Evolutionary conservation across 2,113 vertebrate genomes (phyloP), one percentile per base, ranked within the genome.

Genomic region (Engystomops pustulosus): DNA sequence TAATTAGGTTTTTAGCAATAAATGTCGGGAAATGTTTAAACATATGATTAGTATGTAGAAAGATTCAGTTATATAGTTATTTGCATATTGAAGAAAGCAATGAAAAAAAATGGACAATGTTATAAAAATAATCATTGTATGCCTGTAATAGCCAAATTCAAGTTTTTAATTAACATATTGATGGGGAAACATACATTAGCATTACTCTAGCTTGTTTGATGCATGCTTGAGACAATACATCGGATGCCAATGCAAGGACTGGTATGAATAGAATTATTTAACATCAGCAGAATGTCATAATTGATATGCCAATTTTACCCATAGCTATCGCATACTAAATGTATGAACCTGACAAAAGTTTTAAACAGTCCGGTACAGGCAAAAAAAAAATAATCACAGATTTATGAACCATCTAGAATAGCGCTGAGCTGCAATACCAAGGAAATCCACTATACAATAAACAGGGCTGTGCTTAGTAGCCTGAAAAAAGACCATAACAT

Each of bases 1-100:
- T 79, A 84, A 84, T 84, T 84, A 84, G 83, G 74, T 79, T 84
- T 84, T 79, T 84, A 53, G 75, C 58, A 70, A 79, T 79, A 84
- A 79, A 45, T 84, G 83, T 84, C 83, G 38, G 62, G 83, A 84
- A 84, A 84, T 84, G 62, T 84, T 84, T 84, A 79, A 84, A 79
- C 47, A 69, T 70, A 79, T 70, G 83, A 84, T 84, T 79, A 84
- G 74, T 79, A 84, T 44, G 62, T 65, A 25, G 62, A 62, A 79
- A 58, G 83, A 69, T 58, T 79, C 44, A 44, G 74, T 84, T 70
- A 78, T 70, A 78, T 77, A 68, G 74, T 58, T 58, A 78, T 84
- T 79, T 84, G 74, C 83, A 79, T 84, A 79, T 70, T 45, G 62
- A 58, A 58, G 75, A 27, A 78, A 32, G 74, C 25, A 79, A 84